Percentiles rank a stretch among this genome's conserved stretches.
Conservation (phyloP, 2,797 vertebrate species). For the Orestias chungarensis region DNA sequence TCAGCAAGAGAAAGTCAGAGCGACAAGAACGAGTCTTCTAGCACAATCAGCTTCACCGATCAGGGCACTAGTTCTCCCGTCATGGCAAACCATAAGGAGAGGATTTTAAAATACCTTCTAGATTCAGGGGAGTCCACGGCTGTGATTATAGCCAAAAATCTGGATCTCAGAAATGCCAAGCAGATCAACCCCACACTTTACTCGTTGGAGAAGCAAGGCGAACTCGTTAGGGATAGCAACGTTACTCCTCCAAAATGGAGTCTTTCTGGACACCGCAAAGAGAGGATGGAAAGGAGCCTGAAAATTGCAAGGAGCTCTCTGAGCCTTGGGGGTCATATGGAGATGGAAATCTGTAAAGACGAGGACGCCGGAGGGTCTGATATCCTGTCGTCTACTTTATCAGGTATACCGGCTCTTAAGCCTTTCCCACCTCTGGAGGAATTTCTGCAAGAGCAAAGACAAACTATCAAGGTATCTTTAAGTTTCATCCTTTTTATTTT, state of each 20-base stretch:
- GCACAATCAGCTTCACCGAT: conserved; percentile 22
- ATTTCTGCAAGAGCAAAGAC: conserved; percentile 43
- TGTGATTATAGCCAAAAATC: conserved; percentile 87
- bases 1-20: conserved; percentile 24
- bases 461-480: conserved; percentile 45
- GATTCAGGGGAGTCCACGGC: conserved; percentile 73
- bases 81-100: conserved; percentile 87
- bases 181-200: conserved; percentile 86
- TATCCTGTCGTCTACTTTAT: conserved; percentile 13
- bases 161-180: conserved; percentile 82
- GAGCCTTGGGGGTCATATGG: neutral
- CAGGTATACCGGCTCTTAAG: conserved; percentile 37
- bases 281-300: conserved; percentile 85
- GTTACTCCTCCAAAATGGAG: conserved; percentile 82
- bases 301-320: conserved; percentile 63
- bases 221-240: conserved; percentile 74
- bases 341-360: neutral
- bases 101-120: conserved; percentile 84
- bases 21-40: conserved; percentile 10
- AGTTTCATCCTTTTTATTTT: neutral
- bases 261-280: conserved; percentile 82
- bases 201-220: conserved; percentile 87
- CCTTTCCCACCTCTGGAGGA: conserved; percentile 22
- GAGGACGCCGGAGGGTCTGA: conserved; percentile 11
- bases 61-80: conserved; percentile 21